Evolutionary conservation across 2,888 invertebrate genomes (phyloP).

Genomic region (Ichneumoninae sp.): DNA sequence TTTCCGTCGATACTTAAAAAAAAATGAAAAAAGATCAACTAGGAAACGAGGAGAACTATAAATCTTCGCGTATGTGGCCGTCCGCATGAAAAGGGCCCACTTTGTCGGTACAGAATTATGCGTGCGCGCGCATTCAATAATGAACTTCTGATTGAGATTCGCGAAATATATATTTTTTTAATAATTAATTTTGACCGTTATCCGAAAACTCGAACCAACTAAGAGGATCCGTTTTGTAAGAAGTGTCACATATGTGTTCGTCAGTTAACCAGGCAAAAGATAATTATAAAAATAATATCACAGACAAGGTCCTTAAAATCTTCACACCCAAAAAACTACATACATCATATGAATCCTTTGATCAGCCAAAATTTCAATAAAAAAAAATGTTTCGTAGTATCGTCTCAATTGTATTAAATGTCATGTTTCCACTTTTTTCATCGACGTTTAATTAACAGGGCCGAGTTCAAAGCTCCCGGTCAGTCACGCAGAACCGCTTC

Average conservation of each 20-base stretch:
- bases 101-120: not conserved
- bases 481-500: not conserved
- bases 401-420: too few species aligned
- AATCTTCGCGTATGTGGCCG: not conserved
- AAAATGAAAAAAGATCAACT: not conserved
- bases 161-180: too few species aligned
- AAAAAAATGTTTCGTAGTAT: too few species aligned
- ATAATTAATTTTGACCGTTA: too few species aligned
- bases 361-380: too few species aligned
- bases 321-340: too few species aligned
- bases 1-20: constrained; percentile 1
- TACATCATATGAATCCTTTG: too few species aligned
- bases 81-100: not conserved
- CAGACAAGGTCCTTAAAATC: too few species aligned
- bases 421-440: not conserved
- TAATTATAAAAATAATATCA: not conserved
- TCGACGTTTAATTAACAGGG: not conserved
- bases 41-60: not conserved
- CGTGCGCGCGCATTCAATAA: not conserved
- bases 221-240: not conserved
- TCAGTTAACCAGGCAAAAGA: not conserved
- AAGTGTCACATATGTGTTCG: too few species aligned
- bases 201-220: not conserved
- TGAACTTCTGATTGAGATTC: not conserved
- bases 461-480: not conserved